These are phyloP conservation scores for Hippocampus abdominalis DNA, from an alignment of 2,113 vertebrate genomes.

Conservation along the genomic window DNA sequence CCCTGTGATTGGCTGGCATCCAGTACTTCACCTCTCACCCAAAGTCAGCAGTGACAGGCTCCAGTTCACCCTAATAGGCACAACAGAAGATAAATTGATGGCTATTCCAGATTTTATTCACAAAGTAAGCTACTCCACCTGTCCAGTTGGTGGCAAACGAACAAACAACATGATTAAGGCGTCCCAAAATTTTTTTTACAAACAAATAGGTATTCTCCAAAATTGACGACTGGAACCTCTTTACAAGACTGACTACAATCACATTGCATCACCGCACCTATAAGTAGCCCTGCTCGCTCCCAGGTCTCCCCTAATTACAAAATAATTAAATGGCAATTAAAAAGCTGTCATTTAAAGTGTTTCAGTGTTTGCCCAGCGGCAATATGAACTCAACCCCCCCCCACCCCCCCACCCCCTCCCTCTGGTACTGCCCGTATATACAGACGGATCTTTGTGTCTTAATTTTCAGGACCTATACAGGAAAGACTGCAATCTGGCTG, in stretches of 20 bases:
- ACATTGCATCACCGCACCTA: neutral
- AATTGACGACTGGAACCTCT: neutral
- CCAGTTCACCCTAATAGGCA: neutral
- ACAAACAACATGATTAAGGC: neutral
- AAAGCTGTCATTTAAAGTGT: slow-evolving; percentile 9
- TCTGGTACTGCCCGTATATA: neutral
- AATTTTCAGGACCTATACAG: slow-evolving; percentile 86
- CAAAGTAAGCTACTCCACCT: neutral
- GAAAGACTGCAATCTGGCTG: slow-evolving; percentile 95
- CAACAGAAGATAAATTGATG: neutral
- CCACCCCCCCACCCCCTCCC: neutral
- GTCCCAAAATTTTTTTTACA: neutral
- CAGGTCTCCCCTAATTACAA: slow-evolving; percentile 2
- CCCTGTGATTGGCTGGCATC: too few species aligned
- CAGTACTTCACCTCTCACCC: too few species aligned
- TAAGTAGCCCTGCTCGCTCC: neutral
- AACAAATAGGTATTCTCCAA: neutral
- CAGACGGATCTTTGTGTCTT: slow-evolving; percentile 29
- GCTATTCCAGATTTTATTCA: neutral
- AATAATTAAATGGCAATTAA: slow-evolving; percentile 14
- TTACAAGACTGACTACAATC: neutral
- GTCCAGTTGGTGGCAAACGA: neutral
- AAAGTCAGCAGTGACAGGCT: neutral
- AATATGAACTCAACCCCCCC: neutral
- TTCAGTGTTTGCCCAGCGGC: slow-evolving; percentile 10